phyloP scores from a whole-genome alignment of 2,888 invertebrate genomes.

The Druceiella hillmani region DNA sequence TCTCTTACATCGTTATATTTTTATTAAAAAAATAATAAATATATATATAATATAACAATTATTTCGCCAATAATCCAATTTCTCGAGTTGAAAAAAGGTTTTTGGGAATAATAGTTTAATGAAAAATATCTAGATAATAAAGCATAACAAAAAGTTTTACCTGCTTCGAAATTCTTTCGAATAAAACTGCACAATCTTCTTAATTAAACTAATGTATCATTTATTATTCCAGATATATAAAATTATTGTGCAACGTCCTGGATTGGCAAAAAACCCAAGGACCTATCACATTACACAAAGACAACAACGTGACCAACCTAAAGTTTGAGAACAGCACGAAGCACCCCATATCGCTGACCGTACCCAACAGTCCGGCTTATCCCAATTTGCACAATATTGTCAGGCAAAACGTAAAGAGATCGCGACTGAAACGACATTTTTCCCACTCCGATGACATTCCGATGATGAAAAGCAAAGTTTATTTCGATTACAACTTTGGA shows the following conservation, averaged over 20 bases:
- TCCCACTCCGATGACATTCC: conserved; percentile 29
- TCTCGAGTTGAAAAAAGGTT: too few species aligned
- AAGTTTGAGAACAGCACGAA: conserved; percentile 47
- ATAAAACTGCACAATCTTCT: neutral
- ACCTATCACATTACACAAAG: conserved; percentile 39
- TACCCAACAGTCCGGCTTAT: conserved; percentile 30
- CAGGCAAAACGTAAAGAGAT: conserved; percentile 29
- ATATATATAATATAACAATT: too few species aligned
- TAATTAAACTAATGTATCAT: neutral
- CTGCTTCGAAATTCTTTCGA: neutral
- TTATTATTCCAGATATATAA: conserved; percentile 65
- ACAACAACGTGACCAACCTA: conserved; percentile 43
- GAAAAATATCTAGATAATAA: too few species aligned
- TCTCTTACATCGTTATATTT: too few species aligned
- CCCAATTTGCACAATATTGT: conserved; percentile 28
- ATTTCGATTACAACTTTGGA: too few species aligned
- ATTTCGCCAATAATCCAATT: too few species aligned
- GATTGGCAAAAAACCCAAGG: conserved; percentile 76
- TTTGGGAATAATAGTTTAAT: too few species aligned
- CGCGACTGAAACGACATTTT: conserved; percentile 30
- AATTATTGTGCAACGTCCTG: conserved; percentile 76
- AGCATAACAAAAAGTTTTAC: neutral
- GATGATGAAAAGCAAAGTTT: too few species aligned
- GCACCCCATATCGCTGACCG: conserved; percentile 32
- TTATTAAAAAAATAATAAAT: too few species aligned